These are phyloP conservation scores for Peromyscus californicus DNA, from an alignment of 2,113 vertebrate genomes.

Conservation along the genomic window DNA sequence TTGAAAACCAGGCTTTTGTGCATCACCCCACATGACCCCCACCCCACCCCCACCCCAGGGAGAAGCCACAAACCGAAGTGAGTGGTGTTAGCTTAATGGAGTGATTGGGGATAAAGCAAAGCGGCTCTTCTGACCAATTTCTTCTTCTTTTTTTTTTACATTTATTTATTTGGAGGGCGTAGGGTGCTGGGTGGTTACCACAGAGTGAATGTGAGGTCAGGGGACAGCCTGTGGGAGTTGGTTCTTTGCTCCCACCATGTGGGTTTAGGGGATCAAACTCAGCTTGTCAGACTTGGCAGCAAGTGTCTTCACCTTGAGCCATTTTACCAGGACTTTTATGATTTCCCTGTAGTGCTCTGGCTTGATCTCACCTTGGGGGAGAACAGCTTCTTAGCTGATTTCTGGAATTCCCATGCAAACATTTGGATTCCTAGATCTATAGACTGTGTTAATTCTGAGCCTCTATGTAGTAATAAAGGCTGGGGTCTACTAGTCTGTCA, in stretches of 20 bases:
- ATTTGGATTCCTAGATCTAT: neutral
- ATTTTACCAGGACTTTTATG: neutral
- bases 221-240: neutral
- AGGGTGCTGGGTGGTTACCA: neutral
- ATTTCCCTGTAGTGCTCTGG: neutral
- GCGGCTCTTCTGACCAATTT: neutral
- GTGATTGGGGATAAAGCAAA: too few species aligned
- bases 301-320: neutral
- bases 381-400: neutral
- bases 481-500: neutral
- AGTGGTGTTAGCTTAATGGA: neutral
- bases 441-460: neutral
- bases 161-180: neutral
- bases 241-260: neutral
- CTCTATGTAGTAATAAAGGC: neutral
- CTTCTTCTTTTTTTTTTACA: neutral
- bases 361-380: neutral
- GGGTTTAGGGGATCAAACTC: neutral
- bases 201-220: neutral
- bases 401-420: neutral
- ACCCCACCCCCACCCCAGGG: neutral
- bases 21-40: neutral
- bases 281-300: neutral
- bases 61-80: neutral
- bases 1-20: neutral